Conservation (phyloP, 1,140 invertebrate genomes). For the Zaprionus tsacasi region DNA sequence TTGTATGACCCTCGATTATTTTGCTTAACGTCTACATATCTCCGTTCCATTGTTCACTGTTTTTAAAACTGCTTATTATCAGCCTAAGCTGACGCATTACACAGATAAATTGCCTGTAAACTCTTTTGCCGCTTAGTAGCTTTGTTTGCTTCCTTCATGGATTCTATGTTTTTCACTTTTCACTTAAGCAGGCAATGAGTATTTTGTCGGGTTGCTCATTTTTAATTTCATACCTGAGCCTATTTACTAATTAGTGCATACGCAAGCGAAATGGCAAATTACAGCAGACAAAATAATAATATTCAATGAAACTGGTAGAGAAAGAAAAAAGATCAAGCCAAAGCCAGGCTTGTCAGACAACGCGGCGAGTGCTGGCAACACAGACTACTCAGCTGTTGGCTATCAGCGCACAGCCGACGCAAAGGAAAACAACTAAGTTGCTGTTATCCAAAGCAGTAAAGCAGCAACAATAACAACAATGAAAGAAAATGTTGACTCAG, state of each 20-base stretch:
- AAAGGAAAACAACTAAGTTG: slow-evolving; percentile 1
- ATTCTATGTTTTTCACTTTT: not conserved
- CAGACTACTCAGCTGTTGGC: slow-evolving; percentile 29
- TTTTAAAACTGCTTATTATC: slow-evolving; percentile 9
- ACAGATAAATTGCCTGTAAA: too few relatives aligned
- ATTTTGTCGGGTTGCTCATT: slow-evolving; percentile 11
- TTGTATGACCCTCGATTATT: not conserved
- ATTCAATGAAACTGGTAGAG: slow-evolving; percentile 13
- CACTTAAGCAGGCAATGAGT: slow-evolving; percentile 18
- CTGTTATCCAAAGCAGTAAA: slow-evolving; percentile 24
- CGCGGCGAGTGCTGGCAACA: not conserved
- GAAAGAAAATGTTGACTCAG: slow-evolving; percentile 12
- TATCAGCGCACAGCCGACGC: slow-evolving; percentile 4
- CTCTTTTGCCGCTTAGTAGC: not conserved
- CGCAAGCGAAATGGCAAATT: slow-evolving; percentile 12
- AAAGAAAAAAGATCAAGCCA: slow-evolving; percentile 14
- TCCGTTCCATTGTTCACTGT: not conserved
- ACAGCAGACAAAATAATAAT: not conserved
- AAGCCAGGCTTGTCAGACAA: slow-evolving; percentile 5
- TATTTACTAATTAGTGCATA: slow-evolving; percentile 6
- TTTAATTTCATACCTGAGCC: slow-evolving; percentile 3
- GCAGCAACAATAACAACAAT: slow-evolving; percentile 2
- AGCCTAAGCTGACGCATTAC: not conserved
- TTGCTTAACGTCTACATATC: not conserved
- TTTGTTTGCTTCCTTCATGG: not conserved